Evolutionary conservation across 2,888 invertebrate species (phyloP).

Genomic region (Athrips mouffetella): DNA sequence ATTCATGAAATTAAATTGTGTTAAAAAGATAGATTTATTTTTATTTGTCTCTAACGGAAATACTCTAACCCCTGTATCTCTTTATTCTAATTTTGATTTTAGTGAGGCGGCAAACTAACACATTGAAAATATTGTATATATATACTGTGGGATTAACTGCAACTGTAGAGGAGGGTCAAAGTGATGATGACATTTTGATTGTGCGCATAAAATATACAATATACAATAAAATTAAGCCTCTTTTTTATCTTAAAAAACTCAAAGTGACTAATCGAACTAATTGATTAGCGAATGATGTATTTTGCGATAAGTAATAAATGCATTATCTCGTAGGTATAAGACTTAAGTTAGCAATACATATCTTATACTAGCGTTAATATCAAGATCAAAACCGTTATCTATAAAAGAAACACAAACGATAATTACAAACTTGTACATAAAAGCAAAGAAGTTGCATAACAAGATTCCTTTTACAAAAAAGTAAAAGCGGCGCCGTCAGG

Average conservation of each 20-base stretch:
- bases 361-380: conserved; percentile 7
- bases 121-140: too few relatives aligned
- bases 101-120: too few relatives aligned
- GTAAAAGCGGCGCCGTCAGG: conserved; percentile 57
- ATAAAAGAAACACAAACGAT: background rate
- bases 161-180: too few relatives aligned
- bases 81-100: too few relatives aligned
- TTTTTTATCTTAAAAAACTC: background rate
- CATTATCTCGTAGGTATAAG: background rate
- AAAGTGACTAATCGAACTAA: conserved; percentile 3
- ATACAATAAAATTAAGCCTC: background rate
- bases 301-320: background rate
- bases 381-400: conserved; percentile 7
- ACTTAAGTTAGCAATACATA: conserved; percentile 11
- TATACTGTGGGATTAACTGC: too few relatives aligned
- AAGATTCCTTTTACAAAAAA: conserved; percentile 56
- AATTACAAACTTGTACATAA: conserved; percentile 6
- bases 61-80: too few relatives aligned
- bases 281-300: conserved; percentile 14
- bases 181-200: too few relatives aligned
- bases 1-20: too few relatives aligned
- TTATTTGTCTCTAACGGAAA: too few relatives aligned
- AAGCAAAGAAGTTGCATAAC: conserved; percentile 57
- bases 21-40: too few relatives aligned
- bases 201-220: too few relatives aligned